phyloP scores from a whole-genome alignment of 2,797 vertebrate species.

The Cuniculus paca region DNA sequence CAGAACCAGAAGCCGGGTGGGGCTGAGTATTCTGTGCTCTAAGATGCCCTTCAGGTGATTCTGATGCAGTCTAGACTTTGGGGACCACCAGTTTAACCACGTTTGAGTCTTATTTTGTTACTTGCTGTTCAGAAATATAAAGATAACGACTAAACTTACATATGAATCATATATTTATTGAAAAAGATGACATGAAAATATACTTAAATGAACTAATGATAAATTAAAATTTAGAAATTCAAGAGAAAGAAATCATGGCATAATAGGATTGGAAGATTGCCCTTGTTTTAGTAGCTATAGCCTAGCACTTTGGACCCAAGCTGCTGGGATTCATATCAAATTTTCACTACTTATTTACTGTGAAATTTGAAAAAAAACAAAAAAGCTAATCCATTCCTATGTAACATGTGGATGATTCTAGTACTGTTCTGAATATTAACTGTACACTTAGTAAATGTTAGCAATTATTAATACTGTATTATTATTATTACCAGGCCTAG shows the following conservation, averaged over 20 bases:
- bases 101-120: constrained; percentile 1
- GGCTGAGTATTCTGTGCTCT: neutral
- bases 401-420: neutral
- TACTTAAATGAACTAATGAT: constrained; percentile 22
- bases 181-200: constrained; percentile 57
- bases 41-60: neutral
- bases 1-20: neutral
- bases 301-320: neutral
- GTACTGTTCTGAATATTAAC: neutral
- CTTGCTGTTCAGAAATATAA: constrained; percentile 12
- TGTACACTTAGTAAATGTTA: neutral
- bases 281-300: neutral
- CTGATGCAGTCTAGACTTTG: neutral
- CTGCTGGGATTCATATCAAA: neutral
- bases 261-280: neutral
- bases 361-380: neutral
- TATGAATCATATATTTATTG: neutral
- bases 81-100: neutral
- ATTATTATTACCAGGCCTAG: neutral
- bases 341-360: neutral
- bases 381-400: neutral
- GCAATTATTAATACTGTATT: neutral
- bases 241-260: neutral
- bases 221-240: constrained; percentile 30
- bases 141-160: neutral